Evolutionary conservation across 2,888 invertebrate species (phyloP).

Genomic region (Sphaerophoria taeniata): DNA sequence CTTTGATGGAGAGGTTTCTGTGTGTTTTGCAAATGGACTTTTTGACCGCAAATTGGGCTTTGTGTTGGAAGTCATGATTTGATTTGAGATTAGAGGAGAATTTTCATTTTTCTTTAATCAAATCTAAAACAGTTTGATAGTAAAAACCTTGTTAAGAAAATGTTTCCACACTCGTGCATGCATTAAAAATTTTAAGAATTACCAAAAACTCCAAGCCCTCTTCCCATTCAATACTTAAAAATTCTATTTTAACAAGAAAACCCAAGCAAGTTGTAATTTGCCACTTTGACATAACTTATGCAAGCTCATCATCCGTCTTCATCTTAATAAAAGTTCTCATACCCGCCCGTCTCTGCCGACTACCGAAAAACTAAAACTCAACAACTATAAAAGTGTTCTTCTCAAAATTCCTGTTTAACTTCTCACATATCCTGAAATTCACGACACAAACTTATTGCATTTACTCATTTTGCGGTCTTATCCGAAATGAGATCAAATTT

Average conservation of each 20-base stretch:
- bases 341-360: background rate
- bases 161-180: too few species aligned
- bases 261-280: slow-evolving; percentile 54
- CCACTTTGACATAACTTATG: slow-evolving; percentile 53
- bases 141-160: too few species aligned
- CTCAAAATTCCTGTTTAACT: slow-evolving; percentile 59
- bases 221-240: slow-evolving; percentile 18
- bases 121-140: too few species aligned
- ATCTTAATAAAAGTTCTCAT: slow-evolving; percentile 10
- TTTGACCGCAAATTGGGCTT: slow-evolving; percentile 62
- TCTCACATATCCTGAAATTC: slow-evolving; percentile 68
- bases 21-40: slow-evolving; percentile 44
- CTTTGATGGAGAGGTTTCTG: background rate
- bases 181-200: slow-evolving; percentile 8
- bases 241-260: slow-evolving; percentile 55
- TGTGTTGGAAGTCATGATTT: slow-evolving; percentile 37
- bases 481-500: slow-evolving; percentile 68
- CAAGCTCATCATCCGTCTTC: slow-evolving; percentile 52
- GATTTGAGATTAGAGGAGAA: background rate
- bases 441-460: slow-evolving; percentile 71
- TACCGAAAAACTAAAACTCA: background rate
- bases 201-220: background rate
- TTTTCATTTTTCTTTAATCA: too few species aligned
- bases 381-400: slow-evolving; percentile 12
- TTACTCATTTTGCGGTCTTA: slow-evolving; percentile 68